These are phyloP conservation scores for Tachystola acroxantha DNA, from an alignment of 2,888 invertebrate species.

Conservation along the genomic window DNA sequence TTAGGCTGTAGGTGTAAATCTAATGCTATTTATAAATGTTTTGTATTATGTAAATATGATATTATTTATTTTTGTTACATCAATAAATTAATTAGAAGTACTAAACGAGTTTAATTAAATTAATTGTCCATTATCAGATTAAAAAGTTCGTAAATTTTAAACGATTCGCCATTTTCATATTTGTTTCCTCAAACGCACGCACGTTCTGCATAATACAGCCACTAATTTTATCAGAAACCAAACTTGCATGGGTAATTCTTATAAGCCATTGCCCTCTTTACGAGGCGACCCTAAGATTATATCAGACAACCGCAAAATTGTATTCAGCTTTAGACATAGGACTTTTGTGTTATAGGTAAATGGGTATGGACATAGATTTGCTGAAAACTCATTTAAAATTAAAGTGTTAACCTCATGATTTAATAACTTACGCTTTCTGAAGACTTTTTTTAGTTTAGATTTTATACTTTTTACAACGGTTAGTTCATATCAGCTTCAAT, in stretches of 20 bases:
- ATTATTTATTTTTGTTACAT: constrained; percentile 5
- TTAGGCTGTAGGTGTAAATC: constrained; percentile 33
- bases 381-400: too few relatives aligned
- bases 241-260: constrained; percentile 13
- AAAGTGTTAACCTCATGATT: too few relatives aligned
- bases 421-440: too few relatives aligned
- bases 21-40: constrained; percentile 2
- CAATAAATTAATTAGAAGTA: background rate
- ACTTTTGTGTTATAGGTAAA: too few relatives aligned
- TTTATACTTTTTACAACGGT: too few relatives aligned
- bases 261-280: constrained; percentile 48
- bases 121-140: constrained; percentile 1
- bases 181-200: constrained; percentile 5
- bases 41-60: constrained; percentile 8
- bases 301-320: constrained; percentile 33
- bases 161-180: background rate
- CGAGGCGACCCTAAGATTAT: constrained; percentile 38
- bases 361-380: too few relatives aligned
- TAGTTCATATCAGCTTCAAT: too few relatives aligned
- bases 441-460: too few relatives aligned
- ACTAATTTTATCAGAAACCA: constrained; percentile 13
- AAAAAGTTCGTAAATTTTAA: background rate
- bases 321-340: constrained; percentile 9
- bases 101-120: background rate
- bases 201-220: constrained; percentile 3